A percentile compares a stretch with the other conserved stretches of the same genome.
Evolutionary conservation across 1,140 invertebrate species (phyloP).

Genomic region (Zophobas morio): DNA sequence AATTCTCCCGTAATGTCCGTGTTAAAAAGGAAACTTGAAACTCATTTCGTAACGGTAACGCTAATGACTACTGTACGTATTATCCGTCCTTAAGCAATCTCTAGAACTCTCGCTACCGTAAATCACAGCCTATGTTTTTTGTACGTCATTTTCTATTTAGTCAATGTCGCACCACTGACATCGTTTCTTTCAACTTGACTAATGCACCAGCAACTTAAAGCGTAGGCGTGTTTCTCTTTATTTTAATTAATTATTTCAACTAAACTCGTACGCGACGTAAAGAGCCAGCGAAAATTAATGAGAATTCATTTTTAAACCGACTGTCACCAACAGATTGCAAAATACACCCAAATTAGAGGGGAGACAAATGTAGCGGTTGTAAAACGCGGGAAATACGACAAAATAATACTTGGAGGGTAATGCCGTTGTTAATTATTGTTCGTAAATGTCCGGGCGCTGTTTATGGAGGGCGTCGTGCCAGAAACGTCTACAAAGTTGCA

Average conservation of each 20-base stretch:
- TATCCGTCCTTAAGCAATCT: neutral
- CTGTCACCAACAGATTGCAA: conserved; percentile 37
- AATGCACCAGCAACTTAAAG: conserved; percentile 4
- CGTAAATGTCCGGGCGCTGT: conserved; percentile 17
- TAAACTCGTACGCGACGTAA: conserved; percentile 14
- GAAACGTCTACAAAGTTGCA: neutral
- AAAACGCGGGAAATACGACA: neutral
- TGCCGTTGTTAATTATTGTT: conserved; percentile 32
- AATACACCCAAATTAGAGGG: conserved; percentile 9
- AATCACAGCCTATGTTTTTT: neutral
- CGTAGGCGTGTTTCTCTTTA: conserved; percentile 35
- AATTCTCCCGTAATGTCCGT: no score
- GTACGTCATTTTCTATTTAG: conserved; percentile 16
- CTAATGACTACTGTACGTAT: no score
- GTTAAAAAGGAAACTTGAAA: no score
- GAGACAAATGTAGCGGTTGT: conserved; percentile 13
- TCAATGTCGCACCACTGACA: conserved; percentile 15
- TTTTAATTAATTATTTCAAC: conserved; percentile 30
- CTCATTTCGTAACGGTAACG: neutral
- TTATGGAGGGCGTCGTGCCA: conserved; percentile 20
- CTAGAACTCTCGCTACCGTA: neutral
- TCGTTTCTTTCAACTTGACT: conserved; percentile 15
- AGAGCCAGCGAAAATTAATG: conserved; percentile 22
- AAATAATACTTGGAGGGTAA: neutral
- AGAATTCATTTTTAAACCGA: conserved; percentile 27